phyloP scores from a whole-genome alignment of 2,888 invertebrate species.

The Callyntrura sp. region DNA sequence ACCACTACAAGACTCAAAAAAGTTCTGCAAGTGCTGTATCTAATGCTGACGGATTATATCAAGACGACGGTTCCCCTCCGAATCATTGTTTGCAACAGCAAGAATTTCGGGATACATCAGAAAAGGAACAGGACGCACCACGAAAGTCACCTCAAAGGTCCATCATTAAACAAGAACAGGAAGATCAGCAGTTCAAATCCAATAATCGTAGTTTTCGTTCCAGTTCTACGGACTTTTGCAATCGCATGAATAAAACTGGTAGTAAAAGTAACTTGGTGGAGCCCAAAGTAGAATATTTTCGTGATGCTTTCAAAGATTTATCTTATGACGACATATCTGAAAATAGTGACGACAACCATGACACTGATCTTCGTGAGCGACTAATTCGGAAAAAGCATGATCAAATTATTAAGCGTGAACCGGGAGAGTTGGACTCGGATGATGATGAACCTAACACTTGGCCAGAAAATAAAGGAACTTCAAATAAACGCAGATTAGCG shows the following conservation, averaged over 20 bases:
- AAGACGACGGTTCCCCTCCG: constrained; percentile 6
- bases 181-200: not conserved
- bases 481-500: not conserved
- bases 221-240: not conserved
- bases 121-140: not conserved
- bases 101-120: not conserved
- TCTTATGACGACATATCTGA: constrained; percentile 61
- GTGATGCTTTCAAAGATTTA: not conserved
- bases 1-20: constrained; percentile 9
- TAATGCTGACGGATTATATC: not conserved
- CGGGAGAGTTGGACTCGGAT: constrained; percentile 55
- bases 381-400: constrained; percentile 56
- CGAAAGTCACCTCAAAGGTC: not conserved
- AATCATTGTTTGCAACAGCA: not conserved
- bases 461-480: not conserved
- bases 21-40: not conserved
- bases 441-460: constrained; percentile 18
- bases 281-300: constrained; percentile 14
- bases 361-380: constrained; percentile 43
- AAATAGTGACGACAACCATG: constrained; percentile 55
- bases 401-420: constrained; percentile 47
- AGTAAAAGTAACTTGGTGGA: not conserved
- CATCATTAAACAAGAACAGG: no score
- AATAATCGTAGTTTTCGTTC: not conserved
- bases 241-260: not conserved